These are phyloP conservation scores for Oscheius sp. DNA, from an alignment of 2,888 invertebrate species.

Conservation along the genomic window DNA sequence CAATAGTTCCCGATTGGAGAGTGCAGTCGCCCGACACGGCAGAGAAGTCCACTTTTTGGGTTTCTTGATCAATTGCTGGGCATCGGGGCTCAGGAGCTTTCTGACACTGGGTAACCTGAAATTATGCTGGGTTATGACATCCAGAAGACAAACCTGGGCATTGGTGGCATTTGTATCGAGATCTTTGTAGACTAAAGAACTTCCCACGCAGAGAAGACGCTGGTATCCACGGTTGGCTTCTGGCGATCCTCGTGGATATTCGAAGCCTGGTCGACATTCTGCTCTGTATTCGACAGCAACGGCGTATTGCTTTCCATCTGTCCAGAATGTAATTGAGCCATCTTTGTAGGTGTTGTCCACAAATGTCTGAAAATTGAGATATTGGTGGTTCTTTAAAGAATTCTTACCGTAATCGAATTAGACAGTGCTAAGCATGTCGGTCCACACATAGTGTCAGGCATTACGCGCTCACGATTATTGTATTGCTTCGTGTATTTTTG, in stretches of 20 bases:
- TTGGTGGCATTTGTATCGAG: background rate
- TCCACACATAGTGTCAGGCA: slow-evolving; percentile 31
- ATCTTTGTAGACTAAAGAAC: slow-evolving; percentile 1
- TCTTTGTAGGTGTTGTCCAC: too few relatives aligned
- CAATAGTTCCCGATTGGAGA: background rate
- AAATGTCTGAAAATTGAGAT: too few relatives aligned
- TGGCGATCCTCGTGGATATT: slow-evolving; percentile 3
- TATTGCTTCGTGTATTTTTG: slow-evolving; percentile 14
- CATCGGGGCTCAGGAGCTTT: slow-evolving; percentile 19
- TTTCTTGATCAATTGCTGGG: slow-evolving; percentile 3
- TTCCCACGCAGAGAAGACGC: slow-evolving; percentile 22
- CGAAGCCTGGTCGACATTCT: slow-evolving; percentile 4
- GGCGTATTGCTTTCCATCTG: background rate
- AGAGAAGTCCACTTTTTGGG: background rate
- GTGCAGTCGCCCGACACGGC: slow-evolving; percentile 1
- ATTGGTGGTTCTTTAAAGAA: too few relatives aligned
- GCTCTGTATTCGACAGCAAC: slow-evolving; percentile 6
- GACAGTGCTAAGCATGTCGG: background rate
- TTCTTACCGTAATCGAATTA: background rate
- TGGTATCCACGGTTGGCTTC: slow-evolving; percentile 5
- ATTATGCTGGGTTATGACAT: too few relatives aligned
- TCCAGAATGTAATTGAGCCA: background rate
- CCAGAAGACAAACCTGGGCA: background rate
- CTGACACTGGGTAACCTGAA: background rate
- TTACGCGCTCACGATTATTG: background rate